phyloP scores from a whole-genome alignment of 1,140 invertebrate species.

The Solenopsis invicta region DNA sequence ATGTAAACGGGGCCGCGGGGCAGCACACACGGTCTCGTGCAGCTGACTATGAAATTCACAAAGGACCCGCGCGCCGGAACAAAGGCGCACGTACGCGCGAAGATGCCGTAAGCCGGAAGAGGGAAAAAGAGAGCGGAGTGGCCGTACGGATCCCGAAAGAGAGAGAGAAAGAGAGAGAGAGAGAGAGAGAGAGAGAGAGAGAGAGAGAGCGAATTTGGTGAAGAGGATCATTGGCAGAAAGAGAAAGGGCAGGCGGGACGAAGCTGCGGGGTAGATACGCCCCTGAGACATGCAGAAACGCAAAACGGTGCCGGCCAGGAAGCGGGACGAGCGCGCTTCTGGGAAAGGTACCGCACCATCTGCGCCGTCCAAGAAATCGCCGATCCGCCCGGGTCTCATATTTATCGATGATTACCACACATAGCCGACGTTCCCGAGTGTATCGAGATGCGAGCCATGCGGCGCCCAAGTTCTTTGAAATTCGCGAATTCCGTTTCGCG shows the following conservation, averaged over 20 bases:
- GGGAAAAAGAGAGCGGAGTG: background rate
- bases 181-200: background rate
- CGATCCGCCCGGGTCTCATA: slow-evolving; percentile 48
- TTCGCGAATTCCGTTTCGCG: slow-evolving; percentile 20
- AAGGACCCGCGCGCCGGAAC: slow-evolving; percentile 77
- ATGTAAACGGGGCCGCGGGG: slow-evolving; percentile 75
- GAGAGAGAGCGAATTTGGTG: background rate
- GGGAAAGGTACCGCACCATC: slow-evolving; percentile 71
- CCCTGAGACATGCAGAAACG: slow-evolving; percentile 73
- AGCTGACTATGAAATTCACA: slow-evolving; percentile 82
- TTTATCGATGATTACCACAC: slow-evolving; percentile 69
- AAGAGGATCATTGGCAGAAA: slow-evolving; percentile 39
- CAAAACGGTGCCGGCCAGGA: slow-evolving; percentile 64
- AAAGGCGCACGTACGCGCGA: slow-evolving; percentile 76
- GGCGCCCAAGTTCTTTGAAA: background rate
- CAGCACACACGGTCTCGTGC: slow-evolving; percentile 72
- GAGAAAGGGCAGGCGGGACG: slow-evolving; percentile 33
- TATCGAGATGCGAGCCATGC: slow-evolving; percentile 9
- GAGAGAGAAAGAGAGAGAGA: background rate
- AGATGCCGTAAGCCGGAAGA: slow-evolving; percentile 64
- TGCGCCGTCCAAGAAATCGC: slow-evolving; percentile 69
- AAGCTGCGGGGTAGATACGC: slow-evolving; percentile 68
- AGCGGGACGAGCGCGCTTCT: slow-evolving; percentile 69
- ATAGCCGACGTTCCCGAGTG: slow-evolving; percentile 28
- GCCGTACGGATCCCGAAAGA: background rate